phyloP scores from a whole-genome alignment of 2,888 invertebrate species.

The Polietes domitor region DNA sequence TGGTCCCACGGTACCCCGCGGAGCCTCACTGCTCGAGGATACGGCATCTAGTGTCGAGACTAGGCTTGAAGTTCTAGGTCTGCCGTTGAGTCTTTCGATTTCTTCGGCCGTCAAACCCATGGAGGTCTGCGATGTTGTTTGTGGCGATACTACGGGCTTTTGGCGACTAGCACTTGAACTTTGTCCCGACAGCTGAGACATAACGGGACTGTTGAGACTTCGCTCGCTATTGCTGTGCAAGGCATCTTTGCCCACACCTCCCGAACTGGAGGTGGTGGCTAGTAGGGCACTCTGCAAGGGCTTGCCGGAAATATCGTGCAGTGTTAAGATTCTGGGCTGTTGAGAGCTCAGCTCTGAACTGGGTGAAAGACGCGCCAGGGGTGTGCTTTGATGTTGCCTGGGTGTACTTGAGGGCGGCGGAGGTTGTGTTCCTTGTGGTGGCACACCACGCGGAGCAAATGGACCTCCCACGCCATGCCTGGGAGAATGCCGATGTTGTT shows the following conservation, averaged over 20 bases:
- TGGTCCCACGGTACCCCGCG: conserved; percentile 85
- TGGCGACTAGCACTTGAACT: conserved; percentile 91
- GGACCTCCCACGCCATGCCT: conserved; percentile 85
- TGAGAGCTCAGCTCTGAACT: conserved; percentile 95
- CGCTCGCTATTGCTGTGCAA: conserved; percentile 95
- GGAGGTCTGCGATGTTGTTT: conserved; percentile 87
- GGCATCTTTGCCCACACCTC: conserved; percentile 93
- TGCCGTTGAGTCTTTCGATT: conserved; percentile 93
- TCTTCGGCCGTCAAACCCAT: conserved; percentile 96
- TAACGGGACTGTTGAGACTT: conserved; percentile 94
- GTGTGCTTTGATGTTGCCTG: conserved; percentile 93
- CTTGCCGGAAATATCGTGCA: conserved; percentile 96
- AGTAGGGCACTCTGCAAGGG: conserved; percentile 93
- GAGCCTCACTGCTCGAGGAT: conserved; percentile 93
- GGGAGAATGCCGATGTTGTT: conserved; percentile 90
- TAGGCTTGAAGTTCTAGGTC: conserved; percentile 93
- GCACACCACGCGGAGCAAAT: conserved; percentile 87
- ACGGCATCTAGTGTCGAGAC: conserved; percentile 96
- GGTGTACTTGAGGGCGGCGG: conserved; percentile 86
- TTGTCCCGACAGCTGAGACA: conserved; percentile 94
- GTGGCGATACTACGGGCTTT: conserved; percentile 85
- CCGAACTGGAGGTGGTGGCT: conserved; percentile 94
- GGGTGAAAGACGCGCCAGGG: conserved; percentile 93
- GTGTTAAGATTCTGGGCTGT: conserved; percentile 94
- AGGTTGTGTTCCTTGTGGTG: conserved; percentile 87